These are phyloP conservation scores for Empidonax alnorum DNA, from an alignment of 2,113 vertebrate genomes.

Conservation along the genomic window DNA sequence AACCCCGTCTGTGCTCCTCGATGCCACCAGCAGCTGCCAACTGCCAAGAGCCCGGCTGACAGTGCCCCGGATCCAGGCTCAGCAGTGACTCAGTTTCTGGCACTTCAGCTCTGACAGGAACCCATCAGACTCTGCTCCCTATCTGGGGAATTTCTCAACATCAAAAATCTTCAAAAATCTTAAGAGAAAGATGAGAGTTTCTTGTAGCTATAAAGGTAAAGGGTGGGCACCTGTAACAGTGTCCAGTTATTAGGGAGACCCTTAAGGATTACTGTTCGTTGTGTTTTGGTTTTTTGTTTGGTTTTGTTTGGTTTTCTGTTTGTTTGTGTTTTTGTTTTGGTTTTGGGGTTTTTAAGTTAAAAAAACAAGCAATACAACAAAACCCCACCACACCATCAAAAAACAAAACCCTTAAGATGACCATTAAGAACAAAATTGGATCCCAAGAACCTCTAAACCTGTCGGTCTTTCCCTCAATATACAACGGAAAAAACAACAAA, in stretches of 20 bases:
- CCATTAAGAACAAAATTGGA: not conserved
- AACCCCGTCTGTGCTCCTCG: accelerated
- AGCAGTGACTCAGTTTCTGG: not conserved
- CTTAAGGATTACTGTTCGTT: not conserved
- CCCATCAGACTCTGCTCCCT: not conserved
- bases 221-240: not conserved
- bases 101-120: not conserved
- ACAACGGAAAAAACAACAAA: not conserved
- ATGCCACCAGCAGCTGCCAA: not conserved
- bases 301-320: too few species aligned
- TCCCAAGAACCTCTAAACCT: not conserved
- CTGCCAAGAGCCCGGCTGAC: not conserved
- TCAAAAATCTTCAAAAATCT: not conserved
- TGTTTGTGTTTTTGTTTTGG: too few species aligned
- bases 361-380: not conserved
- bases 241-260: not conserved
- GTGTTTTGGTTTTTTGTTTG: too few species aligned
- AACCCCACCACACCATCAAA: not conserved
- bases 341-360: too few species aligned
- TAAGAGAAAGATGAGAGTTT: not conserved
- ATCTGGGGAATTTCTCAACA: not conserved
- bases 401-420: not conserved
- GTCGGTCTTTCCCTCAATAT: not conserved
- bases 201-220: not conserved
- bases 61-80: not conserved